These are phyloP conservation scores for Lepidurus apus DNA, from an alignment of 1,140 invertebrate genomes.

Conservation along the genomic window DNA sequence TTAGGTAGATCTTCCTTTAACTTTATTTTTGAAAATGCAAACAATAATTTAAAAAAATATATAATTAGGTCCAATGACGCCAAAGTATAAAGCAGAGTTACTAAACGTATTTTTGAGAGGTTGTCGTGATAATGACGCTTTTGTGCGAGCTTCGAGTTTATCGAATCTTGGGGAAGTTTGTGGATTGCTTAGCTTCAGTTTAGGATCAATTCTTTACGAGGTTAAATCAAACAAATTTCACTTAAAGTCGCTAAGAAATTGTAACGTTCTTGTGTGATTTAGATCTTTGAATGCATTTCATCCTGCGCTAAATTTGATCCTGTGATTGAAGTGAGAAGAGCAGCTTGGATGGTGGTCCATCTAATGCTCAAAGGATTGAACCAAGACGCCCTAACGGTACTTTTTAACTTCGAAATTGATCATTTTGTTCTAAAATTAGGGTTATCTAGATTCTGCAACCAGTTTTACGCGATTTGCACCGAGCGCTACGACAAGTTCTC, in stretches of 20 bases:
- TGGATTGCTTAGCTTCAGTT: slow-evolving; percentile 62
- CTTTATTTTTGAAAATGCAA: slow-evolving; percentile 33
- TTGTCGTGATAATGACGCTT: slow-evolving; percentile 60
- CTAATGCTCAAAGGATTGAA: slow-evolving; percentile 67
- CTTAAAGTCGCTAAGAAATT: background rate
- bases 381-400: slow-evolving; percentile 55
- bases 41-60: background rate
- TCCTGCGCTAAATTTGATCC: slow-evolving; percentile 62
- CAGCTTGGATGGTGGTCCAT: slow-evolving; percentile 67
- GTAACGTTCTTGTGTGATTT: slow-evolving; percentile 39
- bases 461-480: slow-evolving; percentile 62
- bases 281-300: slow-evolving; percentile 65
- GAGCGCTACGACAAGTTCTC: slow-evolving; percentile 59
- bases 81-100: slow-evolving; percentile 61
- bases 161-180: slow-evolving; percentile 82
- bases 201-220: slow-evolving; percentile 66
- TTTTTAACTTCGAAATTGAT: slow-evolving; percentile 11
- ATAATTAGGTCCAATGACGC: slow-evolving; percentile 61
- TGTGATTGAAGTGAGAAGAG: slow-evolving; percentile 62
- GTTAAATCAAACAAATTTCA: slow-evolving; percentile 46
- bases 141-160: slow-evolving; percentile 73
- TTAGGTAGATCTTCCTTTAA: slow-evolving; percentile 55
- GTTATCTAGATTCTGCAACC: slow-evolving; percentile 53
- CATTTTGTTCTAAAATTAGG: background rate
- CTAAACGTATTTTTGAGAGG: slow-evolving; percentile 66